These are phyloP conservation scores for Cygnus atratus DNA, from an alignment of 2,113 vertebrate genomes.

Conservation along the genomic window DNA sequence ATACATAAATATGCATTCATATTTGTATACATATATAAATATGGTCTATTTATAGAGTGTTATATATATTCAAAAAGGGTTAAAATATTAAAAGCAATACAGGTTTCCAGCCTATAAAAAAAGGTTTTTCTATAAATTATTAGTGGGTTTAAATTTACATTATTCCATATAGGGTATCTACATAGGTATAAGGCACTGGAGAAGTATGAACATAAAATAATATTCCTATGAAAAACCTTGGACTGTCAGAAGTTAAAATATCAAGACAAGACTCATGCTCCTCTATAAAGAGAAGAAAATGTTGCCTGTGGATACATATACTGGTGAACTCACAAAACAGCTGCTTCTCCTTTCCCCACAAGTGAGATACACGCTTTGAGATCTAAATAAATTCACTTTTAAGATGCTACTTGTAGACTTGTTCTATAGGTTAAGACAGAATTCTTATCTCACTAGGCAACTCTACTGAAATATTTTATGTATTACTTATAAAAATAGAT, in stretches of 20 bases:
- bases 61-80: not conserved
- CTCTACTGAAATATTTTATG: not conserved
- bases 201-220: not conserved
- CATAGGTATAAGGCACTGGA: not conserved
- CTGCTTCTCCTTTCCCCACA: not conserved
- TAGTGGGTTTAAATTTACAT: not conserved
- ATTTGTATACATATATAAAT: not conserved
- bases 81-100: not conserved
- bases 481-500: not conserved
- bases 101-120: not conserved
- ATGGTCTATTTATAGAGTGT: not conserved
- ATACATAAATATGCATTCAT: not conserved
- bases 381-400: not conserved
- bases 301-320: not conserved
- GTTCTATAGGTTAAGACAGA: not conserved
- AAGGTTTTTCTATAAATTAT: not conserved
- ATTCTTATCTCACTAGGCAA: not conserved
- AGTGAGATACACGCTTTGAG: not conserved
- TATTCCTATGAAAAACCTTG: rapidly evolving
- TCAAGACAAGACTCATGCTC: not conserved
- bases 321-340: not conserved
- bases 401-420: not conserved
- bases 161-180: not conserved
- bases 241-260: not conserved
- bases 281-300: not conserved